Conservation (phyloP, 2,797 vertebrate genomes). For the Labeo calbasu region DNA sequence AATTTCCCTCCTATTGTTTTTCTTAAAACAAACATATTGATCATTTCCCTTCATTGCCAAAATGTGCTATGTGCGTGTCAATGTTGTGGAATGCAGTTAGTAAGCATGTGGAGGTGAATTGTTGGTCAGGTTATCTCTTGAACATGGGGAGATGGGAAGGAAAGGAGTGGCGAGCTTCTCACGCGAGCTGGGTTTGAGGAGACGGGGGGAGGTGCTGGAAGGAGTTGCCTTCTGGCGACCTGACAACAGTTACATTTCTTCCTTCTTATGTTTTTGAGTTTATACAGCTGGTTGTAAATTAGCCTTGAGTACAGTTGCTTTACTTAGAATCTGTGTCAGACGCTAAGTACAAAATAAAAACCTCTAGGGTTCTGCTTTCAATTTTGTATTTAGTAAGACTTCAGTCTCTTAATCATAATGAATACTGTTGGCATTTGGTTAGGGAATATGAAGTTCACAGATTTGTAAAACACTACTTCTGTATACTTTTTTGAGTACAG, state of each 20-base stretch:
- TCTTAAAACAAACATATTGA: not conserved
- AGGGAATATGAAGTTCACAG: not conserved
- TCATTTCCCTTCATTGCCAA: not conserved
- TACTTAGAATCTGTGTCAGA: not conserved
- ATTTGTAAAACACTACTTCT: not conserved
- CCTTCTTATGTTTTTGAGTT: not conserved
- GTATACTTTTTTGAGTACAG: not conserved
- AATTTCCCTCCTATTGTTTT: not conserved
- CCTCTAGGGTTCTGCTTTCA: not conserved
- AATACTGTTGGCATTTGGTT: not conserved
- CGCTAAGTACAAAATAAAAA: not conserved
- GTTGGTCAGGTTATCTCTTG: slow-evolving; percentile 23
- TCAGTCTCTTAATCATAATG: not conserved
- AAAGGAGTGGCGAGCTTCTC: slow-evolving; percentile 40
- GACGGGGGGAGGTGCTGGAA: slow-evolving; percentile 23
- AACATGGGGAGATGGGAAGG: not conserved
- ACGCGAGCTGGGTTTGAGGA: slow-evolving; percentile 40
- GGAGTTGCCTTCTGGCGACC: not conserved
- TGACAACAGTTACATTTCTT: slow-evolving; percentile 1
- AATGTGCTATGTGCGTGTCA: slow-evolving; percentile 55
- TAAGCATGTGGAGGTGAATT: not conserved
- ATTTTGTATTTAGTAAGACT: not conserved
- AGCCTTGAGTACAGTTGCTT: not conserved
- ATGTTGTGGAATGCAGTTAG: not conserved
- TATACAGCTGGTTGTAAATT: not conserved